A percentile compares a stretch with the other conserved stretches of the same genome.
Evolutionary conservation across 2,113 vertebrate genomes (phyloP).

Genomic region (Columba livia): DNA sequence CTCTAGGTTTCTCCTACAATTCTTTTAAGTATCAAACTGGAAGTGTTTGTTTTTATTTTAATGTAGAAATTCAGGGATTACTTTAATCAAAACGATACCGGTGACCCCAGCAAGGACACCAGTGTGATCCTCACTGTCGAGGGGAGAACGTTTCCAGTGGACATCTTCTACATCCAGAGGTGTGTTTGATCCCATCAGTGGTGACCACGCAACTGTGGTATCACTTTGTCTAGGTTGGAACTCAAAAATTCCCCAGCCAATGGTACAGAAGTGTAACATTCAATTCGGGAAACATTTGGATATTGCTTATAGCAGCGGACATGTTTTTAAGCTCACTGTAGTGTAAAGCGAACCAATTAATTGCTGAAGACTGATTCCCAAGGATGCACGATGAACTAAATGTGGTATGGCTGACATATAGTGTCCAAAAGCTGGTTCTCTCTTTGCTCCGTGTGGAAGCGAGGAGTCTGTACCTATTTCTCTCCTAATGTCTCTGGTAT

Average conservation of each 20-base stretch:
- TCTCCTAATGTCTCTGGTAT: neutral
- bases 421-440: neutral
- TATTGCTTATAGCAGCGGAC: neutral
- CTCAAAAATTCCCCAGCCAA: neutral
- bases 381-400: neutral
- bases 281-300: neutral
- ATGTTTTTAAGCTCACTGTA: neutral
- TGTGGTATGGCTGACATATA: neutral
- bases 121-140: conserved; percentile 94
- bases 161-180: conserved; percentile 97
- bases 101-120: conserved; percentile 91
- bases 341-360: neutral
- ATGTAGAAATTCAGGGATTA: conserved; percentile 95
- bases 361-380: neutral
- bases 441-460: neutral
- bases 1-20: neutral
- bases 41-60: conserved; percentile 1
- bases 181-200: conserved; percentile 60
- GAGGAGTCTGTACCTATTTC: neutral
- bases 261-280: neutral
- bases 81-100: conserved; percentile 94
- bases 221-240: neutral
- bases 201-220: neutral
- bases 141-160: conserved; percentile 93
- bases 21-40: neutral